These are phyloP conservation scores for Apamea anceps DNA, from an alignment of 2,888 invertebrate species.

Conservation along the genomic window DNA sequence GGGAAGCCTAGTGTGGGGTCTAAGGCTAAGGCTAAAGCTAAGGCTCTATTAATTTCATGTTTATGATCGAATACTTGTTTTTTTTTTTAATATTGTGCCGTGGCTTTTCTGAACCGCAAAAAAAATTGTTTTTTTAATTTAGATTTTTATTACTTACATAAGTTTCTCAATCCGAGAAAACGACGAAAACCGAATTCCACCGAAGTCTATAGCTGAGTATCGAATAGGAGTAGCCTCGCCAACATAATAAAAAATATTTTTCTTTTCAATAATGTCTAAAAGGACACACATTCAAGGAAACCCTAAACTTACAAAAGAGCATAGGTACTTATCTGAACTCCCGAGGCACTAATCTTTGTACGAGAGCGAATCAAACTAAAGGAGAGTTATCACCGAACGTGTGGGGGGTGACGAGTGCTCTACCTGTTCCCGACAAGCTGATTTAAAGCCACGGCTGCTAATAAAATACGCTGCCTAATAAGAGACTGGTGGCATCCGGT, in stretches of 20 bases:
- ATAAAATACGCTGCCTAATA: conserved; percentile 80
- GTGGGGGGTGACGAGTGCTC: conserved; percentile 76
- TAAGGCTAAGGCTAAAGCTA: no score
- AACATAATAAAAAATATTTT: background rate
- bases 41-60: no score
- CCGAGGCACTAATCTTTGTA: conserved; percentile 74
- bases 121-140: no score
- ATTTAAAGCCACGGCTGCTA: conserved; percentile 76
- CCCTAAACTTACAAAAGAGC: conserved; percentile 1
- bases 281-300: background rate
- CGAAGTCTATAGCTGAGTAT: background rate
- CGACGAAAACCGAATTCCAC: background rate
- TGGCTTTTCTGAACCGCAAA: no score
- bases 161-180: background rate
- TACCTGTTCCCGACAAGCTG: conserved; percentile 75
- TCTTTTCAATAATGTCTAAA: background rate
- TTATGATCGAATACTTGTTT: no score
- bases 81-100: no score
- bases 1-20: no score
- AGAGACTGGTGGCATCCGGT: conserved; percentile 65
- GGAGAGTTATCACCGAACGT: conserved; percentile 76
- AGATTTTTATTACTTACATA: background rate
- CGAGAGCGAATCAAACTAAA: conserved; percentile 75
- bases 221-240: background rate
- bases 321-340: conserved; percentile 41